Percentiles rank a stretch among this genome's conserved stretches.
phyloP scores from a whole-genome alignment of 2,888 invertebrate species.

The Panopea generosa region DNA sequence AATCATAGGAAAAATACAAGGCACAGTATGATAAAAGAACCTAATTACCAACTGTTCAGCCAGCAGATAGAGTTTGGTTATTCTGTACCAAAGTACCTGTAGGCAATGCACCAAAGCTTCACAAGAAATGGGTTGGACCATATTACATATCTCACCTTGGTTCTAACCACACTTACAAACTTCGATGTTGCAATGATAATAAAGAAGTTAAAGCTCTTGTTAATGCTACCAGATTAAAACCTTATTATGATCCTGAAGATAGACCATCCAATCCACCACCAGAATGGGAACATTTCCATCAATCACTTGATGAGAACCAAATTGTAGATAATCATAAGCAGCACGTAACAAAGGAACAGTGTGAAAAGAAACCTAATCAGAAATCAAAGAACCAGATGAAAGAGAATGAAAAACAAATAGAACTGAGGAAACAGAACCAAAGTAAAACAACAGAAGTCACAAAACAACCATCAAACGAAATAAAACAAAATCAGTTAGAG shows the following conservation, averaged over 20 bases:
- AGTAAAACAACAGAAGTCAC: too few relatives aligned
- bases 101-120: constrained; percentile 14
- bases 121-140: constrained; percentile 15
- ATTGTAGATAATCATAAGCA: too few relatives aligned
- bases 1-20: constrained; percentile 38
- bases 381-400: too few relatives aligned
- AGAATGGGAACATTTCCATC: constrained; percentile 8
- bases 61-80: constrained; percentile 35
- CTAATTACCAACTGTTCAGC: constrained; percentile 24
- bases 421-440: too few relatives aligned
- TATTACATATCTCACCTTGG: constrained; percentile 32
- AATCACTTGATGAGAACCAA: too few relatives aligned
- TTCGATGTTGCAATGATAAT: constrained; percentile 15
- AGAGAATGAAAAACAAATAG: too few relatives aligned
- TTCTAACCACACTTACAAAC: constrained; percentile 34
- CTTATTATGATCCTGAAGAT: constrained; percentile 36
- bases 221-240: constrained; percentile 32
- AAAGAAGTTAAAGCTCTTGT: constrained; percentile 29
- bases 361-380: too few relatives aligned
- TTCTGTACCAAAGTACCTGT: constrained; percentile 15
- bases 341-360: too few relatives aligned
- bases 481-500: too few relatives aligned
- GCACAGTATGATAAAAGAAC: constrained; percentile 39
- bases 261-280: constrained; percentile 41
- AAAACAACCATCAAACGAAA: too few relatives aligned